phyloP scores from a whole-genome alignment of 1,140 invertebrate species.

The Calephelis nemesis region DNA sequence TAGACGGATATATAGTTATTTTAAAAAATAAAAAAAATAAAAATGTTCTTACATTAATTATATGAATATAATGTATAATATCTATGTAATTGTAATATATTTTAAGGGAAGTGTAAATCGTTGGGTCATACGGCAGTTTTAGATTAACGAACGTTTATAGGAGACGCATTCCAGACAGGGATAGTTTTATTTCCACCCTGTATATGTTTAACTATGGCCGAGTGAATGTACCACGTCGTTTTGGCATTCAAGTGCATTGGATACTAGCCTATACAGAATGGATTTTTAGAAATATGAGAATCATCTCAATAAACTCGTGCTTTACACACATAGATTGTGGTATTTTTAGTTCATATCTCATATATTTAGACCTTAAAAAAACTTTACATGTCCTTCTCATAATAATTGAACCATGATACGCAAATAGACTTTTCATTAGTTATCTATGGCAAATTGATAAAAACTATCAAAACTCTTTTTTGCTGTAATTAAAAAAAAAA shows the following conservation, averaged over 20 bases:
- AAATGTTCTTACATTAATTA: slow-evolving; percentile 25
- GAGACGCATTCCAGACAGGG: slow-evolving; percentile 44
- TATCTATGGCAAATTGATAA: too few relatives aligned
- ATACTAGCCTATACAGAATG: neutral
- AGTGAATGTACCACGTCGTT: slow-evolving; percentile 7
- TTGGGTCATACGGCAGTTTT: slow-evolving; percentile 28
- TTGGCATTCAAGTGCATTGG: neutral
- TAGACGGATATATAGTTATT: slow-evolving; percentile 26
- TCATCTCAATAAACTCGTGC: too few relatives aligned
- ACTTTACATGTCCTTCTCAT: too few relatives aligned
- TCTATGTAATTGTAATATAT: slow-evolving; percentile 54
- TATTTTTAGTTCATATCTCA: too few relatives aligned
- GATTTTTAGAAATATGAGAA: too few relatives aligned
- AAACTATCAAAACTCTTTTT: too few relatives aligned
- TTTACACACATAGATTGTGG: too few relatives aligned
- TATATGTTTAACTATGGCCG: neutral
- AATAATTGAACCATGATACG: too few relatives aligned
- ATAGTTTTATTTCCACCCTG: slow-evolving; percentile 10
- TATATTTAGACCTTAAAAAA: too few relatives aligned
- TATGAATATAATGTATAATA: slow-evolving; percentile 53
- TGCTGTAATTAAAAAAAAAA: too few relatives aligned
- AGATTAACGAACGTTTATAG: slow-evolving; percentile 19
- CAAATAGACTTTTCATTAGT: too few relatives aligned
- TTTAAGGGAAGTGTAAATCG: slow-evolving; percentile 48
- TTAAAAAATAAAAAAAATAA: slow-evolving; percentile 18